Evolutionary conservation across 1,140 invertebrate genomes (phyloP).

Genomic region (Rhopalosiphum maidis): DNA sequence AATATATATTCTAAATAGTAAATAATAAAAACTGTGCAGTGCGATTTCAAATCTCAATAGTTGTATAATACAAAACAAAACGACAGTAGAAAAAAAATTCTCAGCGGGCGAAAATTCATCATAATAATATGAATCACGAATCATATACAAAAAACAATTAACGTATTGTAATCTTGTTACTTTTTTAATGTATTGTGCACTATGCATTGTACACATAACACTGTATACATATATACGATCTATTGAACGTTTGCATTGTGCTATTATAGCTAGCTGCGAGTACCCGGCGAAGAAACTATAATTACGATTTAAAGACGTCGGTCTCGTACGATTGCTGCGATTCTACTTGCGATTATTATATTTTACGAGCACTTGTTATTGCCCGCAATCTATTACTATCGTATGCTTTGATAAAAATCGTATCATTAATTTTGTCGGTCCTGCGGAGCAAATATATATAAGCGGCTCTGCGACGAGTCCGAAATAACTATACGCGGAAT

Average conservation of each 20-base stretch:
- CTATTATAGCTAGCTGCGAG: not conserved
- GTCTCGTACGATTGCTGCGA: not conserved
- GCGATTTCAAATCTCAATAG: not conserved
- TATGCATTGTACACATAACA: not conserved
- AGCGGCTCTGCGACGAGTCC: not conserved
- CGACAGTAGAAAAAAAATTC: not conserved
- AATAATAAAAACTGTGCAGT: not conserved
- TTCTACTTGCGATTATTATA: not conserved
- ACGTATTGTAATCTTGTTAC: not conserved
- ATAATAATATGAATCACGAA: not conserved
- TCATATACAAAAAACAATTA: slow-evolving; percentile 12
- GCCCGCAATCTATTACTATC: not conserved
- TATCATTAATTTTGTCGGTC: slow-evolving; percentile 15
- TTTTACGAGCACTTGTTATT: slow-evolving; percentile 12
- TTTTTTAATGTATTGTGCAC: not conserved
- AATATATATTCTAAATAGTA: too few species aligned
- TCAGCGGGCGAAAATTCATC: not conserved
- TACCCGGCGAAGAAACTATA: not conserved
- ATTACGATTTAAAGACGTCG: slow-evolving; percentile 8
- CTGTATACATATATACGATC: not conserved
- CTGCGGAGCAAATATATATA: not conserved
- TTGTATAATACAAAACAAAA: not conserved
- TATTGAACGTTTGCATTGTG: not conserved
- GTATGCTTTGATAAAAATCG: not conserved
- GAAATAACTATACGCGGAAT: not conserved